Percentiles rank a stretch among this genome's conserved stretches.
Conservation (phyloP, 2,113 vertebrate genomes). For the Tringa solitaria region DNA sequence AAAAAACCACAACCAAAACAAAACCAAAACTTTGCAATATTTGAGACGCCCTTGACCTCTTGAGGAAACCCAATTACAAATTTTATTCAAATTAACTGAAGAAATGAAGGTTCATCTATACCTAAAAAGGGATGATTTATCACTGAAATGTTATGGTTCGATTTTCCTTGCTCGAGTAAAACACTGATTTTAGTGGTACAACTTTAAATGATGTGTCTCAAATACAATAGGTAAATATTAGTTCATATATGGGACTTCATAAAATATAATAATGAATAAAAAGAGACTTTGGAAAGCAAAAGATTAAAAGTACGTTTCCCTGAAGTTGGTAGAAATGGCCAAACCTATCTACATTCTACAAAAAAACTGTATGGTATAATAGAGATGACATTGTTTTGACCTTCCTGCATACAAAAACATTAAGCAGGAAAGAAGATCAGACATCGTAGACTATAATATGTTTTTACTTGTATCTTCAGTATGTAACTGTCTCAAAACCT, state of each 20-base stretch:
- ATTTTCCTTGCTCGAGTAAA: background rate
- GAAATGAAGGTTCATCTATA: background rate
- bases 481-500: background rate
- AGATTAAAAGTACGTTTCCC: background rate
- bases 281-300: background rate
- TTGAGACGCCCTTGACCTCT: background rate
- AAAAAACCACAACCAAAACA: background rate
- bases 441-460: rapidly evolving
- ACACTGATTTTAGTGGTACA: background rate
- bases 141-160: background rate
- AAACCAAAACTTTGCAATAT: background rate
- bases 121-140: background rate
- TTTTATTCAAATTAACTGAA: background rate
- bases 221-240: background rate
- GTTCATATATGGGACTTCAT: background rate
- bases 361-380: background rate
- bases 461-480: background rate
- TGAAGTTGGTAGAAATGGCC: background rate
- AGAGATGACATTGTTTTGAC: background rate
- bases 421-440: background rate
- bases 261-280: background rate
- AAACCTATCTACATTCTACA: background rate
- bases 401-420: background rate
- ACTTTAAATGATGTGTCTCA: background rate
- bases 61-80: background rate